These are phyloP conservation scores for Tetragonula clypearis DNA, from an alignment of 1,140 invertebrate species.

Conservation along the genomic window DNA sequence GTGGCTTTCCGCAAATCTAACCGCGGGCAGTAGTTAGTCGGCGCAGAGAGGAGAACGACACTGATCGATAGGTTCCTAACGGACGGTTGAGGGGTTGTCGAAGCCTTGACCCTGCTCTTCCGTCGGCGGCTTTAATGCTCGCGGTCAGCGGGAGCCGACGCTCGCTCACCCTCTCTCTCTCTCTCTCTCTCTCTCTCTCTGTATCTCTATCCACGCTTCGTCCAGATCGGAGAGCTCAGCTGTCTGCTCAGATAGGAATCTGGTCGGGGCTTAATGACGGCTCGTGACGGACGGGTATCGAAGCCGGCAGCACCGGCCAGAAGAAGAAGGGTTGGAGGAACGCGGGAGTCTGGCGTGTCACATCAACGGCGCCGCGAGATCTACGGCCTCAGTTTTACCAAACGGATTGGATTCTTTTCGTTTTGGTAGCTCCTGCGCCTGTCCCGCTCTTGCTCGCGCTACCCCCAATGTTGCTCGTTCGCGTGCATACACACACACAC, in stretches of 20 bases:
- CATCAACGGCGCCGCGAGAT: conserved; percentile 78
- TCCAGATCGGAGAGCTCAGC: conserved; percentile 66
- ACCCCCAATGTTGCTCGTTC: no score
- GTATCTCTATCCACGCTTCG: conserved; percentile 51
- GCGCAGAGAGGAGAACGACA: conserved; percentile 49
- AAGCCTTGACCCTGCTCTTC: conserved; percentile 74
- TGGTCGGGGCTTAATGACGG: conserved; percentile 75
- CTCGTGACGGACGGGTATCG: conserved; percentile 76
- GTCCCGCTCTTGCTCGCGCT: not conserved
- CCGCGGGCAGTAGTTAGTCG: conserved; percentile 47
- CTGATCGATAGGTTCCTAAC: conserved; percentile 74
- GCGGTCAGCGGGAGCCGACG: conserved; percentile 57
- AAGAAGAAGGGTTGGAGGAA: conserved; percentile 58
- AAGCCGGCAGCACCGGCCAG: conserved; percentile 60
- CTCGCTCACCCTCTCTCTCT: conserved; percentile 57
- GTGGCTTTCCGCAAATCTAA: conserved; percentile 54
- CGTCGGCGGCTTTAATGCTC: conserved; percentile 69
- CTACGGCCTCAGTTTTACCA: conserved; percentile 71
- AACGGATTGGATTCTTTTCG: conserved; percentile 69
- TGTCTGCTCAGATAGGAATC: conserved; percentile 76
- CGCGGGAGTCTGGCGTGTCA: conserved; percentile 68
- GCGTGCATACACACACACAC: not conserved
- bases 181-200: conserved; percentile 59
- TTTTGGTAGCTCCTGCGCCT: conserved; percentile 53
- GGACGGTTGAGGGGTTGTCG: conserved; percentile 70